Percentiles rank a stretch among this genome's conserved stretches.
Evolutionary conservation across 2,888 invertebrate species (phyloP).

Genomic region (Drosophila helvetica): DNA sequence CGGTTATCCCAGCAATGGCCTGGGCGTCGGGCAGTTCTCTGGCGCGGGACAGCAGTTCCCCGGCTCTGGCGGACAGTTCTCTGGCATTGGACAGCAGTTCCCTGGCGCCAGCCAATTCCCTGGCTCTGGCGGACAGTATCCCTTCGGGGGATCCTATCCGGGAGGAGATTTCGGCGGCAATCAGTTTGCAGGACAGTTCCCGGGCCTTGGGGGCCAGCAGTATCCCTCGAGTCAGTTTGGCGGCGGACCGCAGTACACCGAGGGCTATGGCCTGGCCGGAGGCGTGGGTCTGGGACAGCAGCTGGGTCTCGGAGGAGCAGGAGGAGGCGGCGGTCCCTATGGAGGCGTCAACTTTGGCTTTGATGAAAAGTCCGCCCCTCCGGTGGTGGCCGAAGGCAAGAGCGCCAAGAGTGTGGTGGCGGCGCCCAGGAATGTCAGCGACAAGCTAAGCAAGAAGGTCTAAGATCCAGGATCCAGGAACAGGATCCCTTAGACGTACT

Average conservation of each 20-base stretch:
- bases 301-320: slow-evolving; percentile 45
- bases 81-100: slow-evolving; percentile 17
- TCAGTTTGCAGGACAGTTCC: slow-evolving; percentile 60
- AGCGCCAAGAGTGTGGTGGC: slow-evolving; percentile 58
- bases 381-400: slow-evolving; percentile 64
- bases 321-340: slow-evolving; percentile 26
- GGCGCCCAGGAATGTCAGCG: slow-evolving; percentile 55
- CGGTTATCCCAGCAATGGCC: slow-evolving; percentile 42
- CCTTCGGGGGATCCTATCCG: slow-evolving; percentile 45
- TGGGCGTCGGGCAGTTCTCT: slow-evolving; percentile 23
- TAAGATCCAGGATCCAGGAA: slow-evolving; percentile 27
- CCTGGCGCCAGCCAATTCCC: slow-evolving; percentile 44
- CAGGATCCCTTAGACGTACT: background rate
- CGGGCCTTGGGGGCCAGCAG: slow-evolving; percentile 58
- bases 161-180: slow-evolving; percentile 50
- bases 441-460: slow-evolving; percentile 69
- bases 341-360: slow-evolving; percentile 52
- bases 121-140: slow-evolving; percentile 44
- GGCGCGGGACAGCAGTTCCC: slow-evolving; percentile 46
- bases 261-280: slow-evolving; percentile 73
- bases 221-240: slow-evolving; percentile 51
- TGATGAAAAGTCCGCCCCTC: slow-evolving; percentile 60
- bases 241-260: slow-evolving; percentile 67
- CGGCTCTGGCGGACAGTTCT: slow-evolving; percentile 40
- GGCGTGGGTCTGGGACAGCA: slow-evolving; percentile 52